Percentiles rank a stretch among this genome's conserved stretches.
These are phyloP conservation scores for Carcharodon carcharias DNA, from an alignment of 2,797 vertebrate genomes.

Conservation along the genomic window DNA sequence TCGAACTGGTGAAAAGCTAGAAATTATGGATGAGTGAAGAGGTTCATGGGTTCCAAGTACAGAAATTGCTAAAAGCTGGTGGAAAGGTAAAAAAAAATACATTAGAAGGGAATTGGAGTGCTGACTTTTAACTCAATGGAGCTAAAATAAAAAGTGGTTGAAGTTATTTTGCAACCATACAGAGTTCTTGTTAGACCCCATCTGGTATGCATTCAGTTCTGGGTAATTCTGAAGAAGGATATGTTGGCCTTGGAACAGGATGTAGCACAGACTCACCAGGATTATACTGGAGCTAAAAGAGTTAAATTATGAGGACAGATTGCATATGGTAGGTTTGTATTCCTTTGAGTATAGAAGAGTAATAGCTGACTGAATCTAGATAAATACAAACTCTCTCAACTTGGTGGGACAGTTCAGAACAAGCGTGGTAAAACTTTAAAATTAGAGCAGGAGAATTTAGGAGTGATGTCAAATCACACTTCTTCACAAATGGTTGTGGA, in stretches of 20 bases:
- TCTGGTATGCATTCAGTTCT: not conserved
- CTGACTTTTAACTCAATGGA: not conserved
- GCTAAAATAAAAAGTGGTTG: not conserved
- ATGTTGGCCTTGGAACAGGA: not conserved
- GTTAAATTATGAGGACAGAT: not conserved
- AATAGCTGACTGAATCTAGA: not conserved
- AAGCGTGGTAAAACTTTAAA: not conserved
- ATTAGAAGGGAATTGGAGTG: not conserved
- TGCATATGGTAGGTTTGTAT: not conserved
- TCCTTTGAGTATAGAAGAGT: not conserved
- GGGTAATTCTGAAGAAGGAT: not conserved
- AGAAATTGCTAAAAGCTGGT: not conserved
- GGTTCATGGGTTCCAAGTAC: not conserved
- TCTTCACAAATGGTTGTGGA: not conserved
- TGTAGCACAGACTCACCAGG: not conserved
- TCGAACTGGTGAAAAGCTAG: not conserved
- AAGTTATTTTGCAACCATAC: not conserved
- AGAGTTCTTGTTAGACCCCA: not conserved
- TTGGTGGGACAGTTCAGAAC: not conserved
- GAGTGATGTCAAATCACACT: not conserved
- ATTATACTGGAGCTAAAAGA: not conserved
- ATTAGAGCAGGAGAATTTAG: not conserved
- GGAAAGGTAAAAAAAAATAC: not conserved
- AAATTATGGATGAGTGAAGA: not conserved
- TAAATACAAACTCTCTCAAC: not conserved